Percentiles rank a stretch among this genome's conserved stretches.
These are phyloP conservation scores for Noctua comes DNA, from an alignment of 2,888 invertebrate genomes.

Conservation along the genomic window DNA sequence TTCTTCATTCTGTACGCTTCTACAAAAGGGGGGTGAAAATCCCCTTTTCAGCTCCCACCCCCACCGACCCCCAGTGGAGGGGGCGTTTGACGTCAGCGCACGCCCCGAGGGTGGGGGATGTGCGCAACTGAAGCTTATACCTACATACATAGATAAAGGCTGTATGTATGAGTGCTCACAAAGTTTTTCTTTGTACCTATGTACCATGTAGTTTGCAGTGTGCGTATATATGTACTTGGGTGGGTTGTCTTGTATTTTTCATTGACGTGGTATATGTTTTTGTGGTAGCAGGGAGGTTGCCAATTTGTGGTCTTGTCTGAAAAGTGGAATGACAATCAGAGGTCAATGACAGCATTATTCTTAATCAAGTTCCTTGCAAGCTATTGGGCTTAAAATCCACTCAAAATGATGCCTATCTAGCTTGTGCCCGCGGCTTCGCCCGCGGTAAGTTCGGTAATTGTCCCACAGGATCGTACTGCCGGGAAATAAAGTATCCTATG, in stretches of 20 bases:
- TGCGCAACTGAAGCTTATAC: conserved; percentile 28
- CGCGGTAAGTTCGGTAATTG: too few species aligned
- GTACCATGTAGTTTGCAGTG: conserved; percentile 19
- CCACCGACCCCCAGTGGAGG: conserved; percentile 23
- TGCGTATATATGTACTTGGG: conserved; percentile 5
- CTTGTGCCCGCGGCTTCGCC: too few species aligned
- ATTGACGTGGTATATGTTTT: not conserved
- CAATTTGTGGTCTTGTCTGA: not conserved
- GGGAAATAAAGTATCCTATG: too few species aligned
- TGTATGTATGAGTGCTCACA: not conserved
- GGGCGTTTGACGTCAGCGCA: conserved; percentile 79
- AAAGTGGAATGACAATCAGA: not conserved
- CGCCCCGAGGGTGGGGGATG: conserved; percentile 69
- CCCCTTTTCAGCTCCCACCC: conserved; percentile 17
- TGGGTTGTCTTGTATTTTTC: not conserved
- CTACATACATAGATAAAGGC: not conserved
- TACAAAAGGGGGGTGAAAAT: conserved; percentile 36
- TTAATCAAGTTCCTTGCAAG: not conserved
- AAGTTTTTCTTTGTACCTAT: not conserved
- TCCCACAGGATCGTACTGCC: too few species aligned
- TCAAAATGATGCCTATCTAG: not conserved
- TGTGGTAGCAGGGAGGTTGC: not conserved
- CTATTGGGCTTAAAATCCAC: not conserved
- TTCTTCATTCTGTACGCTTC: conserved; percentile 37
- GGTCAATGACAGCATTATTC: not conserved